Conservation (phyloP, 2,113 vertebrate genomes). For the Psittacula cyanocephala region DNA sequence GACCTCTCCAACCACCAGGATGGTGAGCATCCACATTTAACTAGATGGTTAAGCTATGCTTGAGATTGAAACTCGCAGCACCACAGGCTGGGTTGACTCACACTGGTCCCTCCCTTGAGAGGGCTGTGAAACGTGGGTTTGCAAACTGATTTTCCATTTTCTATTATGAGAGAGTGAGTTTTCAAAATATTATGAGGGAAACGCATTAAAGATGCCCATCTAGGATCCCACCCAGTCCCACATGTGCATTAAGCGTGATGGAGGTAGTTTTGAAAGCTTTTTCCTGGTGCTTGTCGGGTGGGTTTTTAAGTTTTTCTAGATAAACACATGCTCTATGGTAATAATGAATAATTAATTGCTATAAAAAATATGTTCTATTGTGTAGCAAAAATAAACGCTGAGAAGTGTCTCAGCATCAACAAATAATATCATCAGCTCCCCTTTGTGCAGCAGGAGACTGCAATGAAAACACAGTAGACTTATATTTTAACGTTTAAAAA, state of each 20-base stretch:
- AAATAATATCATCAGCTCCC: neutral
- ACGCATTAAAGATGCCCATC: neutral
- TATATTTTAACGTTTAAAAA: neutral
- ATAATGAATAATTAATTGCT: constrained; percentile 18
- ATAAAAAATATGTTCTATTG: neutral
- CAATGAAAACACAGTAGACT: neutral
- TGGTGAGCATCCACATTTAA: rapidly evolving
- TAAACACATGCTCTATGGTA: neutral
- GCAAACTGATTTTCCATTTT: neutral
- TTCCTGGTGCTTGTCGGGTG: neutral
- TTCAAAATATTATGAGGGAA: neutral
- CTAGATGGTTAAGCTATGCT: neutral
- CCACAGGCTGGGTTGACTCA: neutral
- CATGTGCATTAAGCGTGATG: neutral
- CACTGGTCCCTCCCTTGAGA: neutral
- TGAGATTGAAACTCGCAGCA: neutral
- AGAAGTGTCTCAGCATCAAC: neutral
- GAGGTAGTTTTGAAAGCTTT: constrained; percentile 19
- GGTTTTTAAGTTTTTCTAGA: neutral
- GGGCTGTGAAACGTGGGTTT: neutral
- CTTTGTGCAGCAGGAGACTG: neutral
- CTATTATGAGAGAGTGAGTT: neutral
- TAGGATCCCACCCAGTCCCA: neutral
- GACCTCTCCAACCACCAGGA: rapidly evolving
- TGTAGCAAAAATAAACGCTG: neutral